Evolutionary conservation across 2,113 vertebrate species (phyloP).

Genomic region (Zeus faber): DNA sequence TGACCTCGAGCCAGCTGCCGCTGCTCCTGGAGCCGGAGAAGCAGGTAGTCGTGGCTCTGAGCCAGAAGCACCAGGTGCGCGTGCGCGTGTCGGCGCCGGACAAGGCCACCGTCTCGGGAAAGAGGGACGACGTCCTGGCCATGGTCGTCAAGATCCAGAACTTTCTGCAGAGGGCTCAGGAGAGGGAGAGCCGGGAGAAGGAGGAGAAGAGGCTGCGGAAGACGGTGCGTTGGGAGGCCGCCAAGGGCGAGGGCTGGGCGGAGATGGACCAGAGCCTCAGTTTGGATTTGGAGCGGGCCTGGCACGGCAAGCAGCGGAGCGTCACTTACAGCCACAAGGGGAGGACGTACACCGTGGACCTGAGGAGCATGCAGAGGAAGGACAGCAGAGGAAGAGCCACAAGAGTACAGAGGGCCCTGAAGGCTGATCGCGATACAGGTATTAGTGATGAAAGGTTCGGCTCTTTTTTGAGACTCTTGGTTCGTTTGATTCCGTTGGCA

Average conservation of each 20-base stretch:
- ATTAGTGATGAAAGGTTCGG: no score
- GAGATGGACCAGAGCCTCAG: constrained; percentile 28
- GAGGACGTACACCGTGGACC: constrained; percentile 34
- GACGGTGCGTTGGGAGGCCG: constrained; percentile 48
- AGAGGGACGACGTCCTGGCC: constrained; percentile 39
- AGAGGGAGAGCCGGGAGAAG: constrained; percentile 16
- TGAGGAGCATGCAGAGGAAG: constrained; percentile 26
- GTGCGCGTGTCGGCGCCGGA: constrained; percentile 20
- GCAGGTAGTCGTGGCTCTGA: constrained; percentile 27
- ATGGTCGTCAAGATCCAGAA: constrained; percentile 31
- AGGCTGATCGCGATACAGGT: constrained; percentile 46
- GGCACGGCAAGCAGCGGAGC: constrained; percentile 22
- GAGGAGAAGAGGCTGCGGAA: constrained; percentile 41
- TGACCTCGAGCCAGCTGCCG: constrained; percentile 17
- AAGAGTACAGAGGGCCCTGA: constrained; percentile 37
- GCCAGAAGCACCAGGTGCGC: constrained; percentile 31
- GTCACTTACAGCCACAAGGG: constrained; percentile 19
- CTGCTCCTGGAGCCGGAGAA: constrained; percentile 29
- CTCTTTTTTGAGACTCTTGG: no score
- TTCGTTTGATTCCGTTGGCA: no score
- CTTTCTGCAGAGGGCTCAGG: constrained; percentile 30
- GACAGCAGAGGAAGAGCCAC: constrained; percentile 27
- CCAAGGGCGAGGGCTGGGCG: constrained; percentile 14
- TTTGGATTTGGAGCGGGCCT: constrained; percentile 46
- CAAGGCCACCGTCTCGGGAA: constrained; percentile 43